Base-by-base conservation (phyloP, 2,113 vertebrate genomes). In the Halcyon senegalensis region DNA sequence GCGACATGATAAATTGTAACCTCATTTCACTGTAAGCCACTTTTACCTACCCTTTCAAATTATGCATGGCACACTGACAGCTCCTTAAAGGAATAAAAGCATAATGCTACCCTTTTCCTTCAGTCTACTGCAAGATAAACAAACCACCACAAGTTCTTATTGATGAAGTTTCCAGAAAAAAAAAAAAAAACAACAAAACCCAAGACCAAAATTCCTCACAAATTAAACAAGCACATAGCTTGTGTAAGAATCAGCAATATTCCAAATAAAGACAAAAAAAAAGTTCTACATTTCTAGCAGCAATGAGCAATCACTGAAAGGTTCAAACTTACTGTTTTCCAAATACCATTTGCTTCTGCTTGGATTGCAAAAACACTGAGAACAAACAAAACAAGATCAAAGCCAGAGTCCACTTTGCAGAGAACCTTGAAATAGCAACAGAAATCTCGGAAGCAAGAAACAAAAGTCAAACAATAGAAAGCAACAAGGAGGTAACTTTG, bases 361-460 rank as follows among this genome's bases (percentile, higher is more conserved):
- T 93, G 35, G 48, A 81, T 68, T 96, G 80, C 83, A 93, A 90
- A 95, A 94, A 91, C 62, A 74, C 1, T 1, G 4, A 93, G 51
- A 90, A 87, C 51, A 91, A 95, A 88, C 43, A 89, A 77, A 95
- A 62, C 51, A 77, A 93, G 85, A 96, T 97, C 89, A 96, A 96
- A 96, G 85, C 27, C 70, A 43, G 27, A 73, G 89, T 72, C 63
- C 87, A 87, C 64, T 44, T 2, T 28, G 39, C 50, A 84, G 30
- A 89, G 95, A 82, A 87, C 12, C 64, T 90, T 59, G 66, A 96
- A 94, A 94, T 39, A 85, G 68, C 67, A 94, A 76, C 72, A 94
- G 39, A 81, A 90, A 46, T 35, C 59, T 88, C 85, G 46, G 55
- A 85, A 83, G 51, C 30, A 66, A 92, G 58, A 87, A 83, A 79